Percentiles rank a stretch among this genome's conserved stretches.
phyloP scores from a whole-genome alignment of 2,113 vertebrate species.

The Syngnathus typhle region DNA sequence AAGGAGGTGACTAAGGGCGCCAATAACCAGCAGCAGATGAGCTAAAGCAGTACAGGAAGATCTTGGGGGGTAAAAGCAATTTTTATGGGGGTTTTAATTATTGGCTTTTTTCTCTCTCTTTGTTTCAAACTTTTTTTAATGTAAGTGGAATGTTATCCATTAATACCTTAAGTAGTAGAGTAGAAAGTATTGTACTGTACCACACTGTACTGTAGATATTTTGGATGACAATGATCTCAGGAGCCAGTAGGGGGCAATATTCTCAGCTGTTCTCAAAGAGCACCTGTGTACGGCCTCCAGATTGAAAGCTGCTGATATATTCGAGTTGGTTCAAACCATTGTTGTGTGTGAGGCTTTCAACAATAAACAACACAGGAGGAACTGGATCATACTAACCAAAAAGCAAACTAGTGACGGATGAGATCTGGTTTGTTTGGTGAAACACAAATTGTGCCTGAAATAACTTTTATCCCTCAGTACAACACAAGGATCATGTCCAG shows the following conservation, averaged over 20 bases:
- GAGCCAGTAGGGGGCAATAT: slow-evolving; percentile 54
- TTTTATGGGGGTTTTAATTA: neutral
- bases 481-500: neutral
- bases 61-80: slow-evolving; percentile 9
- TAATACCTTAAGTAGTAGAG: neutral
- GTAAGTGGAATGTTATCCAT: neutral
- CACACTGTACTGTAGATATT: neutral
- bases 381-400: neutral
- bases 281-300: slow-evolving; percentile 20
- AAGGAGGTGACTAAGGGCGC: slow-evolving; percentile 37
- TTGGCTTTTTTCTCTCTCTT: neutral
- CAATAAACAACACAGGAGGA: slow-evolving; percentile 9
- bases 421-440: slow-evolving; percentile 12
- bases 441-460: slow-evolving; percentile 23
- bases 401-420: neutral
- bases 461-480: slow-evolving; percentile 5
- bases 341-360: neutral
- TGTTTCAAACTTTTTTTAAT: slow-evolving; percentile 8
- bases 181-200: neutral
- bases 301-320: slow-evolving; percentile 4
- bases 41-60: slow-evolving; percentile 41
- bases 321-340: slow-evolving; percentile 10
- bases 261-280: slow-evolving; percentile 13
- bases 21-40: slow-evolving; percentile 59
- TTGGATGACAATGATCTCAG: slow-evolving; percentile 9